Conservation (phyloP, 2,113 vertebrate genomes). For the Solenodon paradoxus region DNA sequence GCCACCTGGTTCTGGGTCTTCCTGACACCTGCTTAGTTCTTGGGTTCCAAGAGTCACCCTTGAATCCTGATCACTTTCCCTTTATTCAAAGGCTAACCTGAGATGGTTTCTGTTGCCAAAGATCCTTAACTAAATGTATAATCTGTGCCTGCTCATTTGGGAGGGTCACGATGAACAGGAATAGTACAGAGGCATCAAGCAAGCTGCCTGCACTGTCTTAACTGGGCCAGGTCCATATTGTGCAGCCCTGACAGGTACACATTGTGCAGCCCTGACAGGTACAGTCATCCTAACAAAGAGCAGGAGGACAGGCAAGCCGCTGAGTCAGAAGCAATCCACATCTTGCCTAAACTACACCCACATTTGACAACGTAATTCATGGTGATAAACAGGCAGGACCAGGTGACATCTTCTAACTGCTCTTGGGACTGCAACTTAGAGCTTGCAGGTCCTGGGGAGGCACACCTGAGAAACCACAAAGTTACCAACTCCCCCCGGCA, state of each 20-base stretch:
- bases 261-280: slow-evolving; percentile 47
- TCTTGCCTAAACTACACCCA: not conserved
- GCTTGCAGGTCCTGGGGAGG: not conserved
- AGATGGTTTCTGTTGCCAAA: not conserved
- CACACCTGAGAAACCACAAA: not conserved
- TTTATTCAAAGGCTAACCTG: not conserved
- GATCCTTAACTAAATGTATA: not conserved
- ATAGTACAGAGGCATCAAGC: not conserved
- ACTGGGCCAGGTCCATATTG: slow-evolving; percentile 41
- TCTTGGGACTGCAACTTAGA: not conserved
- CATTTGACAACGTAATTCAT: not conserved
- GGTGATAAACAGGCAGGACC: slow-evolving; percentile 10
- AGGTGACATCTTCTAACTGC: not conserved
- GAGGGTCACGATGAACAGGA: not conserved
- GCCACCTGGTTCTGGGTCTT: not conserved
- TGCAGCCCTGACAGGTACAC: slow-evolving; percentile 32
- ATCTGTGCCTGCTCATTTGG: not conserved
- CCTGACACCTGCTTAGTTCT: not conserved
- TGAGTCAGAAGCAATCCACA: slow-evolving; percentile 33
- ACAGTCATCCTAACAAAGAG: slow-evolving; percentile 11
- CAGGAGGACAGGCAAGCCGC: not conserved
- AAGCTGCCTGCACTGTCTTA: not conserved
- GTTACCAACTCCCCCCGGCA: not conserved
- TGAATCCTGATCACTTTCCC: not conserved
- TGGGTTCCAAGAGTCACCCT: not conserved